A percentile compares a stretch with the other conserved stretches of the same genome.
These are phyloP conservation scores for Nephrotoma flavescens DNA, from an alignment of 2,888 invertebrate species.

Conservation along the genomic window DNA sequence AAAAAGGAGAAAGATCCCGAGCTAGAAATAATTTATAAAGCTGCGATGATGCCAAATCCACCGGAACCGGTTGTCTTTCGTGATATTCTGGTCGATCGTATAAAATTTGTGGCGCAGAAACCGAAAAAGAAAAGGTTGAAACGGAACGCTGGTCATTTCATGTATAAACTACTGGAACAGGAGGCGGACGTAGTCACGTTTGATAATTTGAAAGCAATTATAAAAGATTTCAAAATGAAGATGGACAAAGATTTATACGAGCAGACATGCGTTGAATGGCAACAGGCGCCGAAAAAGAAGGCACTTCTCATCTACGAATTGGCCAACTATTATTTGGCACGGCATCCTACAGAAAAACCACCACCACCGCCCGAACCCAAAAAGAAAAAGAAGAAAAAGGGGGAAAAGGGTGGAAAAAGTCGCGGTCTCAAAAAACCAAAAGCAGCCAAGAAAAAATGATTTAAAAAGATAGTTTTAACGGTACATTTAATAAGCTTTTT, in stretches of 20 bases:
- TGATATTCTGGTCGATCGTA: background rate
- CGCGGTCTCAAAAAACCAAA: too few species aligned
- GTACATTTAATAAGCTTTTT: too few species aligned
- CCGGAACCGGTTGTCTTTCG: background rate
- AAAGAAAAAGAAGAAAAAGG: background rate
- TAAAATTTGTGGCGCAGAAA: background rate
- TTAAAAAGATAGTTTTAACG: too few species aligned
- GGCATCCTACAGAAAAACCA: conserved; percentile 8
- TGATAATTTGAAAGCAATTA: background rate
- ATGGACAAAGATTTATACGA: conserved; percentile 7
- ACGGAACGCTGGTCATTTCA: background rate
- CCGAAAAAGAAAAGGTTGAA: background rate
- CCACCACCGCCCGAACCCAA: conserved; percentile 5
- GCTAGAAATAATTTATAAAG: background rate
- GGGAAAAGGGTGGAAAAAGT: too few species aligned
- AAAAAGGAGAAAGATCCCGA: background rate
- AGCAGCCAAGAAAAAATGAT: too few species aligned
- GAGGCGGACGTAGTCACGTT: background rate
- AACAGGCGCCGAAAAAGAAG: background rate
- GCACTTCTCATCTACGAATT: conserved; percentile 1
- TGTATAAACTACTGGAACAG: background rate
- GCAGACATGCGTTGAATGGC: conserved; percentile 4
- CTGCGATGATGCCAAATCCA: background rate
- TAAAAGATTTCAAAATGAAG: conserved; percentile 1
- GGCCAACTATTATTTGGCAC: conserved; percentile 5